Evolutionary conservation across 2,113 vertebrate genomes (phyloP).

Genomic region (Anoplopoma fimbria): DNA sequence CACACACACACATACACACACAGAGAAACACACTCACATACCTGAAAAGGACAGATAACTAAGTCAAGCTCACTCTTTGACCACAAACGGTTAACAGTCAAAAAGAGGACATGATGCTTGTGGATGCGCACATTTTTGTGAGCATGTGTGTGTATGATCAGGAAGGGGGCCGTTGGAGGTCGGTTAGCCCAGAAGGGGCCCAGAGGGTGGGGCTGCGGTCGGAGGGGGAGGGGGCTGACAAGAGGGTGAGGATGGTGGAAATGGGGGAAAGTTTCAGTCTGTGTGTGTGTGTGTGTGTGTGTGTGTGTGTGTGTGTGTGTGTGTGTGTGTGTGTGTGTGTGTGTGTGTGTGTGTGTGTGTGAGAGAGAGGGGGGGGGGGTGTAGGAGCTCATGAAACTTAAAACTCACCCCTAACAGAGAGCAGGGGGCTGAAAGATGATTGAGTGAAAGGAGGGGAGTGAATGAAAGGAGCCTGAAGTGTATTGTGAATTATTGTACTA

Average conservation of each 20-base stretch:
- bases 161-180: slow-evolving; percentile 86
- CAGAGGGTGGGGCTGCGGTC: slow-evolving; percentile 76
- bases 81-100: slow-evolving; percentile 85
- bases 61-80: slow-evolving; percentile 66
- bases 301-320: background rate
- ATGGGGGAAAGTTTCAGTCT: slow-evolving; percentile 66
- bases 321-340: slow-evolving; percentile 17
- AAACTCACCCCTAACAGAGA: slow-evolving; percentile 42
- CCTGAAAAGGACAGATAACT: slow-evolving; percentile 83
- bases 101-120: slow-evolving; percentile 75
- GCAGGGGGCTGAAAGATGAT: slow-evolving; percentile 15
- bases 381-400: slow-evolving; percentile 55
- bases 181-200: slow-evolving; percentile 84
- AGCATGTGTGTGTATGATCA: slow-evolving; percentile 74
- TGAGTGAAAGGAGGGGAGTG: slow-evolving; percentile 18
- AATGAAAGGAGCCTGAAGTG: background rate
- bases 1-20: slow-evolving; percentile 28
- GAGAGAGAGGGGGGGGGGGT: too few relatives aligned
- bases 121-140: slow-evolving; percentile 61
- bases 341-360: background rate
- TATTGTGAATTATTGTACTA: slow-evolving; percentile 10
- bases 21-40: slow-evolving; percentile 52
- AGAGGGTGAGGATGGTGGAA: slow-evolving; percentile 55
- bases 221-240: slow-evolving; percentile 52
- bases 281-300: slow-evolving; percentile 26